Conservation (phyloP, 2,888 invertebrate genomes). For the Rhagophthalmus giganteus region DNA sequence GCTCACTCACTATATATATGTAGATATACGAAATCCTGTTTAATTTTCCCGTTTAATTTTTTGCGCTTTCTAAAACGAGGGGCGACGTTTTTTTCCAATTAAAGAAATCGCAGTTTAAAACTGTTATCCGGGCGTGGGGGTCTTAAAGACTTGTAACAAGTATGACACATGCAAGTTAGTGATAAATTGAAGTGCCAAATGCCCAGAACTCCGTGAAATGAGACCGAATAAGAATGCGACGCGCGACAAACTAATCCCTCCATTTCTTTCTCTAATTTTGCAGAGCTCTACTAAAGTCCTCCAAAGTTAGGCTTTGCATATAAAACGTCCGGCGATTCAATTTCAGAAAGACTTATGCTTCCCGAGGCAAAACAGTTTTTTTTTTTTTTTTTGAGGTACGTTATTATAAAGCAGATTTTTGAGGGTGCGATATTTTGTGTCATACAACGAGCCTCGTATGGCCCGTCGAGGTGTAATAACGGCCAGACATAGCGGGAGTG, state of each 20-base stretch:
- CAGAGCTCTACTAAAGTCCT: conserved; percentile 49
- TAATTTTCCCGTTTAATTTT: neutral
- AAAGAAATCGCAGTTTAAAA: conserved; percentile 28
- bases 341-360: conserved; percentile 39
- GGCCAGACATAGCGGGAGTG: conserved; percentile 46
- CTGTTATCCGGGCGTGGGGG: conserved; percentile 22
- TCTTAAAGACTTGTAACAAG: conserved; percentile 32
- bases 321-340: conserved; percentile 51
- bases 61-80: too few relatives aligned
- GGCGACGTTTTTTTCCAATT: conserved; percentile 19
- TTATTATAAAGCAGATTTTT: conserved; percentile 25
- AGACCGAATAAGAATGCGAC: conserved; percentile 50
- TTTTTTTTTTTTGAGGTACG: conserved; percentile 23
- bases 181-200: conserved; percentile 49
- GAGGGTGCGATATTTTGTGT: conserved; percentile 28
- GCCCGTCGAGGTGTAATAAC: conserved; percentile 40
- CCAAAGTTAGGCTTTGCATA: conserved; percentile 52
- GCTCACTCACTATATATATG: neutral
- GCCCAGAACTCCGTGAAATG: conserved; percentile 52
- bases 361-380: conserved; percentile 22
- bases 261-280: conserved; percentile 55
- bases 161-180: conserved; percentile 41
- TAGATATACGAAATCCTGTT: neutral
- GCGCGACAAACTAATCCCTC: conserved; percentile 52
- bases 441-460: conserved; percentile 22